These are phyloP conservation scores for Gerosis bhagava DNA, from an alignment of 2,888 invertebrate genomes.

Conservation along the genomic window DNA sequence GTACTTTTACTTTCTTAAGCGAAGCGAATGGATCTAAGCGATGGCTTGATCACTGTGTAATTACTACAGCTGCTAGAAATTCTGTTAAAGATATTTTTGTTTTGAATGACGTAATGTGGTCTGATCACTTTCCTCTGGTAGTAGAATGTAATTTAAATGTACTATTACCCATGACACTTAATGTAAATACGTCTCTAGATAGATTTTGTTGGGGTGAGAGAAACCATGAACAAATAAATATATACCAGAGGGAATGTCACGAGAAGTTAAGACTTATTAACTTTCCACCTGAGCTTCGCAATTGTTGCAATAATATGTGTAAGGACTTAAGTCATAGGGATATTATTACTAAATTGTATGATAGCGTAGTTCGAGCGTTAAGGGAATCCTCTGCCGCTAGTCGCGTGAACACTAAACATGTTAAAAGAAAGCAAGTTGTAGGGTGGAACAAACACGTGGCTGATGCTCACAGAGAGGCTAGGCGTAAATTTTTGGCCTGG, in stretches of 20 bases:
- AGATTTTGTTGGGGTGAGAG: slow-evolving; percentile 12
- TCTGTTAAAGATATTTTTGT: neutral
- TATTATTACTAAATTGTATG: slow-evolving; percentile 10
- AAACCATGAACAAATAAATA: slow-evolving; percentile 16
- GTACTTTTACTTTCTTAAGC: slow-evolving; percentile 1
- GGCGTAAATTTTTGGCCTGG: slow-evolving; percentile 18
- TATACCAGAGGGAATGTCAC: slow-evolving; percentile 20
- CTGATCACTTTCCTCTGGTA: neutral
- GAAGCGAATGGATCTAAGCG: neutral
- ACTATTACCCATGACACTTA: too few species aligned
- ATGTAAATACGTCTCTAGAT: slow-evolving; percentile 7
- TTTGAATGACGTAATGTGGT: neutral
- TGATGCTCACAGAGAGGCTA: slow-evolving; percentile 15
- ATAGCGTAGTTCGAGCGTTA: slow-evolving; percentile 9
- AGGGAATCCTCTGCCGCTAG: slow-evolving; percentile 7
- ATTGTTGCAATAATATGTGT: slow-evolving; percentile 5
- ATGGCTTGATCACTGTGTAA: neutral
- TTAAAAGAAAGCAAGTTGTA: slow-evolving; percentile 8
- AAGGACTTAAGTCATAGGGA: slow-evolving; percentile 10
- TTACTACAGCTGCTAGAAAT: neutral
- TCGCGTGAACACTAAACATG: neutral
- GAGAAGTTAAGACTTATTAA: slow-evolving; percentile 10
- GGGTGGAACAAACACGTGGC: slow-evolving; percentile 24
- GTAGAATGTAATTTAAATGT: too few species aligned
- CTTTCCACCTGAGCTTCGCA: slow-evolving; percentile 13